A percentile compares a stretch with the other conserved stretches of the same genome.
These are phyloP conservation scores for Anas platyrhynchos DNA, from an alignment of 2,113 vertebrate species.

Conservation along the genomic window DNA sequence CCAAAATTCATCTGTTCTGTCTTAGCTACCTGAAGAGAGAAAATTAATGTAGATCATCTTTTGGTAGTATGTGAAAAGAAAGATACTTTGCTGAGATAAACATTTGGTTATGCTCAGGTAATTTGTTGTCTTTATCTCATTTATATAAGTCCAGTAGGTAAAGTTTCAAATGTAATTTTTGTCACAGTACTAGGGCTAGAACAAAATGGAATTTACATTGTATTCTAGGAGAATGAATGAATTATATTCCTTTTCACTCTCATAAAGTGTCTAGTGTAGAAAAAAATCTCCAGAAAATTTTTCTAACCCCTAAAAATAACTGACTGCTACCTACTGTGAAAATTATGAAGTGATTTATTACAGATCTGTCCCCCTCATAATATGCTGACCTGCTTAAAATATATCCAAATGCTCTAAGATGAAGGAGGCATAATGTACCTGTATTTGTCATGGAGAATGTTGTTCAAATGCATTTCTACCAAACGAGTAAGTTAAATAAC, in stretches of 20 bases:
- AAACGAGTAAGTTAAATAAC: not conserved
- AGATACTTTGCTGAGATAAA: not conserved
- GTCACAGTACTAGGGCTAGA: not conserved
- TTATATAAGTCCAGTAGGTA: not conserved
- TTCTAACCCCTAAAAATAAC: not conserved
- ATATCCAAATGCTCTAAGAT: not conserved
- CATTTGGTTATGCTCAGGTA: not conserved
- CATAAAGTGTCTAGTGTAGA: not conserved
- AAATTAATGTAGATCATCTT: not conserved
- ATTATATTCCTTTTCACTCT: not conserved
- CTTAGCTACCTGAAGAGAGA: not conserved
- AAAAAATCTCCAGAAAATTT: not conserved
- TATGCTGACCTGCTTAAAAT: not conserved
- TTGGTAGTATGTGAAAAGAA: not conserved
- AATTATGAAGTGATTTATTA: not conserved
- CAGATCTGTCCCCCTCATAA: not conserved
- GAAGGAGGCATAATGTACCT: not conserved
- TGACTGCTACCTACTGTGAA: not conserved
- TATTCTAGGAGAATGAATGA: not conserved
- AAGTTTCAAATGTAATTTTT: not conserved
- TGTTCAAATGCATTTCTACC: not conserved
- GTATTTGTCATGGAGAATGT: not conserved
- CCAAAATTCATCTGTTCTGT: not conserved
- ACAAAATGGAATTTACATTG: not conserved
- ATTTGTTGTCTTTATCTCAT: rapidly evolving